A percentile compares a stretch with the other conserved stretches of the same genome.
These are phyloP conservation scores for Marisa cornuarietis DNA, from an alignment of 1,140 invertebrate species.

Conservation along the genomic window DNA sequence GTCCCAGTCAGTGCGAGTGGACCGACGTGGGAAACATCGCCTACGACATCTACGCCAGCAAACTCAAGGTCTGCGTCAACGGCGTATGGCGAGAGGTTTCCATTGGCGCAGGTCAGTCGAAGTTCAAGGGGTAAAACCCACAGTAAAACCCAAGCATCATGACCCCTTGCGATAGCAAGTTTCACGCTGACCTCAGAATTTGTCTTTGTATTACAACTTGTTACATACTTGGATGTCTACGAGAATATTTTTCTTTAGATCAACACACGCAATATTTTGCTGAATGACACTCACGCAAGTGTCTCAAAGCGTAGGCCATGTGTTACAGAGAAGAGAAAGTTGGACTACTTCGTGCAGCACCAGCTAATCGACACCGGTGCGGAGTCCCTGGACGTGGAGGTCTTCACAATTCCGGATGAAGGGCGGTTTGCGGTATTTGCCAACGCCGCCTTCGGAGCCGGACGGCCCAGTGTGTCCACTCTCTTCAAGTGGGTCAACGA, in stretches of 20 bases:
- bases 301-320: not conserved
- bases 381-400: conserved; percentile 57
- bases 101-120: conserved; percentile 34
- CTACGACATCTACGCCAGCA: conserved; percentile 49
- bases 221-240: not conserved
- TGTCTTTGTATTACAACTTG: not conserved
- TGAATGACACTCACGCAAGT: too few species aligned
- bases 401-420: conserved; percentile 58
- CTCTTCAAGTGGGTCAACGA: conserved; percentile 59
- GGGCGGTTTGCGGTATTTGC: conserved; percentile 61
- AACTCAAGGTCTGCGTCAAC: conserved; percentile 60
- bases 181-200: not conserved
- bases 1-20: conserved; percentile 51
- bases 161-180: not conserved
- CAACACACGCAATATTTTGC: too few species aligned
- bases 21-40: conserved; percentile 57
- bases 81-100: conserved; percentile 56
- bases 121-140: not conserved
- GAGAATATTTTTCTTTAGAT: not conserved
- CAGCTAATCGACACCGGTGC: conserved; percentile 53
- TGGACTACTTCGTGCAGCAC: conserved; percentile 60
- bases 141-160: not conserved
- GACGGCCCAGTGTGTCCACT: conserved; percentile 32
- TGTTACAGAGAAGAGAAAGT: conserved; percentile 26
- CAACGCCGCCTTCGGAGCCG: conserved; percentile 28